A percentile compares a stretch with the other conserved stretches of the same genome.
These are phyloP conservation scores for Lasioglossum calceatum DNA, from an alignment of 2,888 invertebrate genomes.

Conservation along the genomic window DNA sequence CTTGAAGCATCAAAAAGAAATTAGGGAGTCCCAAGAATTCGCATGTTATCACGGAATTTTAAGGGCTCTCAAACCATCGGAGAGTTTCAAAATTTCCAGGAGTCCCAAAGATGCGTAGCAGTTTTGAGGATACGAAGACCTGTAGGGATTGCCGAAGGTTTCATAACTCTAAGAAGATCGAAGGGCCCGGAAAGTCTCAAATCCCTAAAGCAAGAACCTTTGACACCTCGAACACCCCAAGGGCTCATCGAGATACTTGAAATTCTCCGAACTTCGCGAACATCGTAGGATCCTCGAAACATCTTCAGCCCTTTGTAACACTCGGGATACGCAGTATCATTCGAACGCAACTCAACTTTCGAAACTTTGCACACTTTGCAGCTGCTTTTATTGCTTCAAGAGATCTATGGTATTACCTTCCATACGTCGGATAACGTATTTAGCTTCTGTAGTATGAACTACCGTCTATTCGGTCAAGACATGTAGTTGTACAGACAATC, in stretches of 20 bases:
- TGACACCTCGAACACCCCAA: not conserved
- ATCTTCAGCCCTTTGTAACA: not conserved
- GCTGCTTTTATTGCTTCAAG: not conserved
- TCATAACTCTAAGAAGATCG: not conserved
- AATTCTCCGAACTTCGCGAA: not conserved
- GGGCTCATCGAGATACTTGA: not conserved
- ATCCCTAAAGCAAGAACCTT: not conserved
- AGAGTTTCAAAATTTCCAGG: not conserved
- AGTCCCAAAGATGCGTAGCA: not conserved
- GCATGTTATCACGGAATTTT: not conserved
- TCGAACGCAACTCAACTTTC: not conserved
- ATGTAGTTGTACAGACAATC: not conserved
- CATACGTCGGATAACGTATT: not conserved
- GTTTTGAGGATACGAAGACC: not conserved
- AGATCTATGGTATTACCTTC: not conserved
- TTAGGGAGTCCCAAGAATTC: not conserved
- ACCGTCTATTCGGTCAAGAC: not conserved
- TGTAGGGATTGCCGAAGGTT: not conserved
- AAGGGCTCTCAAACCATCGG: not conserved
- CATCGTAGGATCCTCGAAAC: not conserved
- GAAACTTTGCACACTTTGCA: not conserved
- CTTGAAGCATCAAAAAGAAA: not conserved
- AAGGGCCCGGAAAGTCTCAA: slow-evolving; percentile 1
- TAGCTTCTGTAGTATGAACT: not conserved
- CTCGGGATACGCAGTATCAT: not conserved